Percentiles rank a stretch among this genome's conserved stretches.
Evolutionary conservation across 1,140 invertebrate genomes (phyloP).

Genomic region (Sycobia sp.): DNA sequence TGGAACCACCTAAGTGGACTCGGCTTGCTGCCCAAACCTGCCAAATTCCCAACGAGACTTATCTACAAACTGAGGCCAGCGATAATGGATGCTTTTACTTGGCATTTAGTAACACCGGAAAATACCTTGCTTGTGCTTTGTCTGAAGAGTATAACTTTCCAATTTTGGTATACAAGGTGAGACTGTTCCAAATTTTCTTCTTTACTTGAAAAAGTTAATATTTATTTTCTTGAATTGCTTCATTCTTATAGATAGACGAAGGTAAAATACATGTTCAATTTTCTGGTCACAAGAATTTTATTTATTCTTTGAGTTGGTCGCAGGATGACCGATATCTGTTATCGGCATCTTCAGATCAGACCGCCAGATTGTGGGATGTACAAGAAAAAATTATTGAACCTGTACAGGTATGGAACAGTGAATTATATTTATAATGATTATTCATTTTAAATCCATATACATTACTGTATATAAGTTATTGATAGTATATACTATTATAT

Average conservation of each 20-base stretch:
- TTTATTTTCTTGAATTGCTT: background rate
- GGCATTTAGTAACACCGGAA: conserved; percentile 60
- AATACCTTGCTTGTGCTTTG: conserved; percentile 63
- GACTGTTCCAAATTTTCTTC: background rate
- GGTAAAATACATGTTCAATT: conserved; percentile 47
- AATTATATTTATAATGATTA: no score
- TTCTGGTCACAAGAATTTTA: conserved; percentile 66
- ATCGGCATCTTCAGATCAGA: conserved; percentile 70
- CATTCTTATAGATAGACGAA: conserved; percentile 43
- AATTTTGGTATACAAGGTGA: conserved; percentile 59
- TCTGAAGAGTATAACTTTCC: conserved; percentile 59
- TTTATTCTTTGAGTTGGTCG: conserved; percentile 70
- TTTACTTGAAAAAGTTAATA: no score
- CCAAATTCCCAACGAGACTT: conserved; percentile 65
- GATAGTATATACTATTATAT: no score
- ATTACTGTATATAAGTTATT: no score
- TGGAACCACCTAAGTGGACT: conserved; percentile 59
- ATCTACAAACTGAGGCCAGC: conserved; percentile 52
- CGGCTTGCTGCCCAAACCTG: conserved; percentile 66
- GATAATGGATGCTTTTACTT: conserved; percentile 61
- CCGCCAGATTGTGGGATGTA: conserved; percentile 65
- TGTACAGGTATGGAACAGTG: conserved; percentile 42
- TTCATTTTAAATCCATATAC: no score
- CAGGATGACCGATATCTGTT: conserved; percentile 63
- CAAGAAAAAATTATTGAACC: conserved; percentile 55